phyloP scores from a whole-genome alignment of 2,797 vertebrate genomes.

The Loriculus beryllinus region DNA sequence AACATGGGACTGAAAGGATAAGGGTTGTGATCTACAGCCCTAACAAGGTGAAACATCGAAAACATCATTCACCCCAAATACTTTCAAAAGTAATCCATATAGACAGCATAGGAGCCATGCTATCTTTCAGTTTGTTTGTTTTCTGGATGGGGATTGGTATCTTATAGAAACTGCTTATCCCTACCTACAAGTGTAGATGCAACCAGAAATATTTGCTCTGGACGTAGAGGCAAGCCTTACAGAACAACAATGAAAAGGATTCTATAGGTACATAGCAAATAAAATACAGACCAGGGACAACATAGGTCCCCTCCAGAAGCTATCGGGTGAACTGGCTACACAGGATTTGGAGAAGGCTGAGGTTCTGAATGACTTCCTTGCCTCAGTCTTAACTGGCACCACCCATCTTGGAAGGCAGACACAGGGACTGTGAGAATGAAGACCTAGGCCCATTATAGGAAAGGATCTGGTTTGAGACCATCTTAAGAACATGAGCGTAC shows the following conservation, averaged over 20 bases:
- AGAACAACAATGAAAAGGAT: background rate
- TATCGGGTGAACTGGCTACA: no score
- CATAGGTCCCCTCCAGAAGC: no score
- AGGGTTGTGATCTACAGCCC: background rate
- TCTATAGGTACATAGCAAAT: no score
- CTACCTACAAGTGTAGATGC: background rate
- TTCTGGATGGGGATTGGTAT: background rate
- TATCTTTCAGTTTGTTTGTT: background rate
- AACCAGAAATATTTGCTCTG: background rate
- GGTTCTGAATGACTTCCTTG: no score
- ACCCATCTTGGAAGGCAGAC: no score
- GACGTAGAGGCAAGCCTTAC: background rate
- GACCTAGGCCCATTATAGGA: no score
- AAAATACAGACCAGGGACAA: no score
- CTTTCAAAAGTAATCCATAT: background rate
- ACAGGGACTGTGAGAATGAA: no score
- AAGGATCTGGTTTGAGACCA: no score
- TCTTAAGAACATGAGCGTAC: no score
- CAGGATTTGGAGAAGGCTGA: no score
- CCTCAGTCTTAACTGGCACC: no score
- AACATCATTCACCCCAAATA: background rate
- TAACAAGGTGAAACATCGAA: background rate
- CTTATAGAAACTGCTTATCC: background rate
- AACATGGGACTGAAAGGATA: background rate
- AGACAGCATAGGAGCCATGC: accelerated